These are phyloP conservation scores for Macaria liturata DNA, from an alignment of 2,888 invertebrate species.

Conservation along the genomic window DNA sequence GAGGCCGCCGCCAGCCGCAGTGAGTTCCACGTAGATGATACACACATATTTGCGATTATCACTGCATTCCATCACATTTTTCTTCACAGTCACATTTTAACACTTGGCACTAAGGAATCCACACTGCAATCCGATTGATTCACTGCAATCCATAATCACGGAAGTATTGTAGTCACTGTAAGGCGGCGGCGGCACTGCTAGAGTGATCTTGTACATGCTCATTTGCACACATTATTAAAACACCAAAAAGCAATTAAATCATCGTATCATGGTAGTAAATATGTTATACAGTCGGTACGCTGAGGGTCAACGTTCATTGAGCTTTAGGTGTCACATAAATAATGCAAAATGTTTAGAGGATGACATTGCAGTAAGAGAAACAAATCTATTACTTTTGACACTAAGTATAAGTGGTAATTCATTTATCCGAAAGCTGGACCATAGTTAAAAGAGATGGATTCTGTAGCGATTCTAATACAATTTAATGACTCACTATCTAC, in stretches of 20 bases:
- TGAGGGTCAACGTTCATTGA: no score
- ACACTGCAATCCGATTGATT: conserved; percentile 79
- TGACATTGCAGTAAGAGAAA: no score
- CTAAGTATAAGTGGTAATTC: no score
- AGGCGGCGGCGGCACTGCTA: conserved; percentile 70
- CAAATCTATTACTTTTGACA: no score
- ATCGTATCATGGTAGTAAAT: conserved; percentile 29
- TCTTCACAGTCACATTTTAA: conserved; percentile 66
- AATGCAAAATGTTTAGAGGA: no score
- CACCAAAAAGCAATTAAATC: conserved; percentile 34
- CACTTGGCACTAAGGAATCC: conserved; percentile 69
- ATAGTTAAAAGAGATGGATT: no score
- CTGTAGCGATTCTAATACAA: no score
- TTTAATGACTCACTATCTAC: no score
- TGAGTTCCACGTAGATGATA: conserved; percentile 21
- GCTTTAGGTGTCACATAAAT: no score
- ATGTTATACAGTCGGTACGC: neutral
- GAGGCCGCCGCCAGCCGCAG: conserved; percentile 77
- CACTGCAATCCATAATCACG: conserved; percentile 77
- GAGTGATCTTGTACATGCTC: conserved; percentile 39
- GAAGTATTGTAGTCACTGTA: conserved; percentile 44
- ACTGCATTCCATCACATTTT: conserved; percentile 64
- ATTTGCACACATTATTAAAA: conserved; percentile 32
- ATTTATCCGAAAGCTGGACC: no score
- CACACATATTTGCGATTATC: conserved; percentile 27